Percentiles rank a stretch among this genome's conserved stretches.
These are phyloP conservation scores for Artemisiospiza belli DNA, from an alignment of 2,113 vertebrate species.

Conservation along the genomic window DNA sequence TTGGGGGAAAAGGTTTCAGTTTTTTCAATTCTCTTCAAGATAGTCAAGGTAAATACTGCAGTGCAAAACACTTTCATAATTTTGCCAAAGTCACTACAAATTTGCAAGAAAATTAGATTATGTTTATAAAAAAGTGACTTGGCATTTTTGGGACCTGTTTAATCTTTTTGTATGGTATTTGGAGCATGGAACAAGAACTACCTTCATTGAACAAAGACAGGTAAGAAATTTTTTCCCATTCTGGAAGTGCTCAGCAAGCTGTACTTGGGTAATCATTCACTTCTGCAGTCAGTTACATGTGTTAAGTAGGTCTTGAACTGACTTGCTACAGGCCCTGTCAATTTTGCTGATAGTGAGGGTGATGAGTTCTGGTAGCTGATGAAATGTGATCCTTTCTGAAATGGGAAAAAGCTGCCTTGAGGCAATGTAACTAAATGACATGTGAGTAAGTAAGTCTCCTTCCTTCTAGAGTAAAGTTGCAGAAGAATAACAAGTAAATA, in stretches of 20 bases:
- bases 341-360: background rate
- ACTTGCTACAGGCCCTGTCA: background rate
- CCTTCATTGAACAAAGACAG: background rate
- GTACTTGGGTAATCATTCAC: background rate
- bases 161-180: background rate
- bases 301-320: background rate
- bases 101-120: background rate
- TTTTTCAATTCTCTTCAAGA: background rate
- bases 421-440: rapidly evolving
- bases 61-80: background rate
- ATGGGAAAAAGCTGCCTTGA: background rate
- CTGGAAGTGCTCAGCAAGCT: background rate
- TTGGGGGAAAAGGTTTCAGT: background rate
- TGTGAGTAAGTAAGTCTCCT: background rate
- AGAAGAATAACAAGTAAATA: background rate
- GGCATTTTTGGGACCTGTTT: background rate
- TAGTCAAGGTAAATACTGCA: background rate
- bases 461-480: background rate
- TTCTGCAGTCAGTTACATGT: background rate
- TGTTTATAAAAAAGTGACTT: background rate
- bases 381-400: background rate
- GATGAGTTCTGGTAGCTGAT: background rate
- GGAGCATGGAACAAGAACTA: rapidly evolving
- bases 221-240: background rate
- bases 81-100: background rate